Evolutionary conservation across 2,888 invertebrate genomes (phyloP).

Genomic region (Tineola bisselliella): DNA sequence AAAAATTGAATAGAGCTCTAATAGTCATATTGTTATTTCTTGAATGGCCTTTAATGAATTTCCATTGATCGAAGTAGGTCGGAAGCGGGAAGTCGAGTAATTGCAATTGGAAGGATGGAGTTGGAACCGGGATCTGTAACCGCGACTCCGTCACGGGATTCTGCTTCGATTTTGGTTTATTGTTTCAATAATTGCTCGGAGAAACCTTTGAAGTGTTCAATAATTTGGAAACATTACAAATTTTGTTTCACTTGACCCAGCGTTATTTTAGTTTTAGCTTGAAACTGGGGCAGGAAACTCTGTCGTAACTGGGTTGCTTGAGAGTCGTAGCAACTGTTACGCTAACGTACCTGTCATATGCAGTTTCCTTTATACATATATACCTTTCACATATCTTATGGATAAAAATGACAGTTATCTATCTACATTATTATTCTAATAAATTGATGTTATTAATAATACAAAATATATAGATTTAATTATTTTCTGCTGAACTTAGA

Average conservation of each 20-base stretch:
- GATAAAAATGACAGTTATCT: not conserved
- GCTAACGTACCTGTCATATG: not conserved
- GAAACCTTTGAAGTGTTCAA: conserved; percentile 29
- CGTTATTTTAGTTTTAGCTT: not conserved
- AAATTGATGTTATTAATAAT: conserved; percentile 1
- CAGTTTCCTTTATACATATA: not conserved
- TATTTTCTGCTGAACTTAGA: conserved; percentile 1
- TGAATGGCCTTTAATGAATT: conserved; percentile 64
- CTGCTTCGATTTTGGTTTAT: conserved; percentile 61
- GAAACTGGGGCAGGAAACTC: not conserved
- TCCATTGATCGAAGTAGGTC: conserved; percentile 53
- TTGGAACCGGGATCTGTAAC: conserved; percentile 36
- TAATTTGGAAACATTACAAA: not conserved
- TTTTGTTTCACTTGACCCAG: not conserved
- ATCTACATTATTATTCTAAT: not conserved
- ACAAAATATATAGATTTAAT: not conserved
- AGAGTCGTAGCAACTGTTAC: not conserved
- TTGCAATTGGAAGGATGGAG: conserved; percentile 42
- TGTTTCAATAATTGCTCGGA: conserved; percentile 62
- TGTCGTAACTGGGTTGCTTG: not conserved
- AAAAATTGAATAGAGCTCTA: conserved; percentile 48
- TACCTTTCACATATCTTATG: not conserved
- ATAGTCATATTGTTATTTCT: conserved; percentile 57
- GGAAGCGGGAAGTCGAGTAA: conserved; percentile 41
- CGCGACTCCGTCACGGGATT: conserved; percentile 36